These are phyloP conservation scores for Dilophus febrilis DNA, from an alignment of 2,888 invertebrate genomes.

Conservation along the genomic window DNA sequence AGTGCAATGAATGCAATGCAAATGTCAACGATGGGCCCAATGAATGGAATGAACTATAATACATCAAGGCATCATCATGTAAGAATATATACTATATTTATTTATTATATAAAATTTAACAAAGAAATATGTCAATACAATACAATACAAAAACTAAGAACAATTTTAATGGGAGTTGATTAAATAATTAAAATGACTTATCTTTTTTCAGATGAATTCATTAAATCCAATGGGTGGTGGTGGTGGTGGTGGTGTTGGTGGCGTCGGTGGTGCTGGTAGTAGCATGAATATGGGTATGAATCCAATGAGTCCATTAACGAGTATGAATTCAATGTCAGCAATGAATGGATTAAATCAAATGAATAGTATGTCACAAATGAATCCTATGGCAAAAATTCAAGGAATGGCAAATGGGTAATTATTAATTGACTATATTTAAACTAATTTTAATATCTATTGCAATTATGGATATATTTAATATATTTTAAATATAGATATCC, in stretches of 20 bases:
- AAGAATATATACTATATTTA: slow-evolving; percentile 14
- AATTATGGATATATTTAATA: no score
- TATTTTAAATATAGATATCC: slow-evolving; percentile 37
- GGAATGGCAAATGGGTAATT: slow-evolving; percentile 28
- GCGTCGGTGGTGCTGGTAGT: no score
- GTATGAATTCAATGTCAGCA: slow-evolving; percentile 28
- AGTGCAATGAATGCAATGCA: slow-evolving; percentile 15
- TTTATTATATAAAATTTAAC: background rate
- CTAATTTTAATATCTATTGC: no score
- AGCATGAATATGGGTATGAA: slow-evolving; percentile 56
- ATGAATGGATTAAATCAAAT: slow-evolving; percentile 40
- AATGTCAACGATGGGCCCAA: slow-evolving; percentile 20
- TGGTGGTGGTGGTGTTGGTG: no score
- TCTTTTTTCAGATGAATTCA: slow-evolving; percentile 50
- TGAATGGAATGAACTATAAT: slow-evolving; percentile 24
- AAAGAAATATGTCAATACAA: no score
- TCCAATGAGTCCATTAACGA: slow-evolving; percentile 47
- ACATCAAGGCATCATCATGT: slow-evolving; percentile 29
- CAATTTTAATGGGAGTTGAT: no score
- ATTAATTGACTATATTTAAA: background rate
- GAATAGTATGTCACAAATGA: slow-evolving; percentile 46
- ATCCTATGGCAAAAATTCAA: slow-evolving; percentile 40
- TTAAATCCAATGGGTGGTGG: slow-evolving; percentile 59
- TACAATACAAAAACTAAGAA: no score
- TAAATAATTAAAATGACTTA: no score